Conservation (phyloP, 2,113 vertebrate genomes). For the Callipepla californica region DNA sequence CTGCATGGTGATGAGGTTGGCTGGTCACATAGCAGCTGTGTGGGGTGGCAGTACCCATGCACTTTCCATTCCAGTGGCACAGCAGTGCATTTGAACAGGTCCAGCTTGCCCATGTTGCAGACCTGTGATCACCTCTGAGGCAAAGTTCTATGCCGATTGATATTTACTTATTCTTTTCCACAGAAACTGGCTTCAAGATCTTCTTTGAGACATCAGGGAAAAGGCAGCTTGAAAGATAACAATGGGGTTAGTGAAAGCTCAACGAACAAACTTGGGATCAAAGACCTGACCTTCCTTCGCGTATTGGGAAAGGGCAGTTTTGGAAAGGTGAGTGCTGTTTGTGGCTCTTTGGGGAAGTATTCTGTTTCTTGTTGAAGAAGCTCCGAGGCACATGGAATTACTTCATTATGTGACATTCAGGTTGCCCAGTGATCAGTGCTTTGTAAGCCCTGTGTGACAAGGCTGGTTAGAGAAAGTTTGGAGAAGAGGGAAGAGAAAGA, state of each 20-base stretch:
- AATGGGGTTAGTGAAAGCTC: conserved; percentile 46
- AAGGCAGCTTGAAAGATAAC: conserved; percentile 59
- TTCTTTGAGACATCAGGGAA: conserved; percentile 75
- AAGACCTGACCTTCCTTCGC: conserved; percentile 92
- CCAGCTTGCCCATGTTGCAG: background rate
- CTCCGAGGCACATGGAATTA: background rate
- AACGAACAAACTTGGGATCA: conserved; percentile 82
- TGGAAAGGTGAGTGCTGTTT: conserved; percentile 88
- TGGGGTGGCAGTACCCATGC: background rate
- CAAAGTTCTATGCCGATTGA: background rate
- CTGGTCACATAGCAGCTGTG: background rate
- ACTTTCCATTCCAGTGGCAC: background rate
- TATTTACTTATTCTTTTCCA: background rate
- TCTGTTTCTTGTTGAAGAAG: background rate
- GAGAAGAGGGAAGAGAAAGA: background rate
- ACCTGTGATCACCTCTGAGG: background rate
- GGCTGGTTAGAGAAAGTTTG: background rate
- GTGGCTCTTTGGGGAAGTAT: background rate
- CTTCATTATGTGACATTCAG: background rate
- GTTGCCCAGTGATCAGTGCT: background rate
- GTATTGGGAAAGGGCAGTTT: conserved; percentile 98
- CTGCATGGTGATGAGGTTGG: background rate
- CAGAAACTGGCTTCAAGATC: conserved; percentile 79
- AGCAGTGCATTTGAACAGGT: background rate
- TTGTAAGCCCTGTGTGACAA: background rate